Evolutionary conservation across 2,888 invertebrate genomes (phyloP).

Genomic region (Leucophenga montana): DNA sequence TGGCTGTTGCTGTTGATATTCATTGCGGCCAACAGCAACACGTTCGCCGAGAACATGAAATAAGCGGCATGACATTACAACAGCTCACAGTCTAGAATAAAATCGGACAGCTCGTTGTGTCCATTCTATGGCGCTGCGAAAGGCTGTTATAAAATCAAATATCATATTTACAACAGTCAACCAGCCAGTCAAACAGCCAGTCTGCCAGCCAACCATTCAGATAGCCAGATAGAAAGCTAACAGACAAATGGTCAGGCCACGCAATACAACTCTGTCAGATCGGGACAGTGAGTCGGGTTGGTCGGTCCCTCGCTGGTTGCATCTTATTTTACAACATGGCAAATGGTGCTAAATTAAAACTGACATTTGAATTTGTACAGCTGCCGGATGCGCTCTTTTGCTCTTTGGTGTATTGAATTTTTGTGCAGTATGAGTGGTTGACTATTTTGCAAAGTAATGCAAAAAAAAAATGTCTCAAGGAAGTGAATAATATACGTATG

Average conservation of each 20-base stretch:
- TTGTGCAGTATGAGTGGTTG: too few species aligned
- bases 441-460: too few species aligned
- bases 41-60: slow-evolving; percentile 53
- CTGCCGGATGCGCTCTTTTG: too few species aligned
- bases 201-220: too few species aligned
- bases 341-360: slow-evolving; percentile 48
- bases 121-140: neutral
- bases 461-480: too few species aligned
- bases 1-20: neutral
- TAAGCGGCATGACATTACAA: slow-evolving; percentile 34
- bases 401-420: too few species aligned
- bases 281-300: neutral
- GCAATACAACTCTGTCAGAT: neutral
- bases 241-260: neutral
- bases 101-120: neutral
- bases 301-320: neutral
- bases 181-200: too few species aligned
- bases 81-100: neutral
- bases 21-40: slow-evolving; percentile 11
- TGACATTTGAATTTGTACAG: slow-evolving; percentile 53
- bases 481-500: too few species aligned
- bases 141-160: slow-evolving; percentile 2
- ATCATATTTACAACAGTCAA: slow-evolving; percentile 2
- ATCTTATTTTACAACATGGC: slow-evolving; percentile 22
- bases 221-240: too few species aligned